Evolutionary conservation across 1,140 invertebrate genomes (phyloP), one percentile per base, ranked within the genome.

Genomic region (Platorchestia sp.): DNA sequence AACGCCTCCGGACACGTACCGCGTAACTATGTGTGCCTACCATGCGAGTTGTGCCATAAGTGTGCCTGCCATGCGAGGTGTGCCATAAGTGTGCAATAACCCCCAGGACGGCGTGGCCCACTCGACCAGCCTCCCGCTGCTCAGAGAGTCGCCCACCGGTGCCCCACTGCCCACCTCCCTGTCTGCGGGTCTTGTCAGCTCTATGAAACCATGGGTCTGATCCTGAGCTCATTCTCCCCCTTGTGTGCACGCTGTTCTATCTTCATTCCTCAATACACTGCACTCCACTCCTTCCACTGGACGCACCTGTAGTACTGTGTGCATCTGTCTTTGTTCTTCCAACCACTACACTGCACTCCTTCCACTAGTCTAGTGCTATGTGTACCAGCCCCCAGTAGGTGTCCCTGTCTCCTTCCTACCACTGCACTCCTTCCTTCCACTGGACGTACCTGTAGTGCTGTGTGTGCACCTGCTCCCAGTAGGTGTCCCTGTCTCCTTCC

Each of bases 141-240:
- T 93, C 43, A 45, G 43, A n/a, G 91, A 93, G 40, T 42, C 45
- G 43, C 45, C 91, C 43, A 47, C 91, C 40, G 45, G 5, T 40
- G 44, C 91, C 45, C 45, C 91, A 45, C 43, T 93, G 43, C 91
- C 91, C 91, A 93, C 91, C 91, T 93, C 91, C 40, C 45, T 93
- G 0, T 93, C 91, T 47, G 91, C 91, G 6, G 91, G 91, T 6
- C 44, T 93, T 10, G 91, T 93, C 43, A 44, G 44, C 91, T 44
- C 91, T 27, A 6, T 93, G 44, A 93, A 45, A 44, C 91, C 43
- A 16, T 93, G 91, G 91, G 91, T 93, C 44, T 47, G 91, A 19
- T 36, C n/a, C 7, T 41, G 7, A 42, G 87, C 87, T 41, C 87
- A 44, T 41, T 89, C 87, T 5, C 14, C 41, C n/a, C 7, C 7